Evolutionary conservation across 2,888 invertebrate genomes (phyloP), one percentile per base, ranked within the genome.

Genomic region (Melinaea menophilus): DNA sequence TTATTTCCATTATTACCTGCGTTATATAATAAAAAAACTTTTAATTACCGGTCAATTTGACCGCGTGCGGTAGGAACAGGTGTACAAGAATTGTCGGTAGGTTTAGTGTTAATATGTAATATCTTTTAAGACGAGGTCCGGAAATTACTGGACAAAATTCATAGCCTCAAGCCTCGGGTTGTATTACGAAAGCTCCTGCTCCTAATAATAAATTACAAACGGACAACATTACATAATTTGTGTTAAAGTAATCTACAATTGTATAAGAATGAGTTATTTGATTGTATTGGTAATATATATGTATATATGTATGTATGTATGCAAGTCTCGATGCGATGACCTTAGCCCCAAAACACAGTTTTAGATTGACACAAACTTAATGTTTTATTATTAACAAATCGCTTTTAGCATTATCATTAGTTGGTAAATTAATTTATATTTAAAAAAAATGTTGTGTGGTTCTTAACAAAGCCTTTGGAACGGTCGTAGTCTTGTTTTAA

Each of bases 151-250:
- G 22, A 31, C 22, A 41, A 31, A 51, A 48, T 48, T 51, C 11
- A 31, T 31, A 11, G 31, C 31, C 31, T 22, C 63, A 58, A 65
- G 63, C 77, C 31, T 48, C 22, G 75, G 63, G 72, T 65, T 66
- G 83, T 73, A 84, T 90, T 89, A 85, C 89, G 90, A 90, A 89
- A 90, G 86, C 85, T 87, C 75, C 81, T 84, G 81, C 74, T 81
- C 82, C 78, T 84, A 79, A 86, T 87, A 87, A 84, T 88, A 89
- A 90, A 88, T 86, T 85, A 86, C 86, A 79, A 81, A 82, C 84
- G 86, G 82, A 81, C 74, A 71, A 67, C 54, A 73, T 90, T 90
- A 86, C 85, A 84, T 84, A 88, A 89, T 73, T 71, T 79, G 80
- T 84, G 89, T 90, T 90, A 90, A 90, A 89, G 89, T 90, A 73